These are phyloP conservation scores for Sphaerophoria taeniata DNA, from an alignment of 2,888 invertebrate genomes.

Conservation along the genomic window DNA sequence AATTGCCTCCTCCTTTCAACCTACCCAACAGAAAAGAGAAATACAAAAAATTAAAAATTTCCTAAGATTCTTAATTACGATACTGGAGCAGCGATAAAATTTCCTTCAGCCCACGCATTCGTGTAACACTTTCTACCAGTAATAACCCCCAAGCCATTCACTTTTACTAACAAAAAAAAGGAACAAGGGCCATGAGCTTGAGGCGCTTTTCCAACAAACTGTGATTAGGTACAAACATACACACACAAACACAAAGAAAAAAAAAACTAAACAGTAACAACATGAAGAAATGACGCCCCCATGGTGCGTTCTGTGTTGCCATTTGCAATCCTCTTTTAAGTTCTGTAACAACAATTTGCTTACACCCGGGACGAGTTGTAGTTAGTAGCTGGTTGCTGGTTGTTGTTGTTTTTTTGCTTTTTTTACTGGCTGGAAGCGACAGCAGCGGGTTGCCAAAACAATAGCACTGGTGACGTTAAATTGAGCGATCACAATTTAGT, in stretches of 20 bases:
- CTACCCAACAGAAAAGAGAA: slow-evolving; percentile 18
- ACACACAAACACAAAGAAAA: background rate
- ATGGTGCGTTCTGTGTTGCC: slow-evolving; percentile 40
- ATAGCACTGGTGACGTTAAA: slow-evolving; percentile 60
- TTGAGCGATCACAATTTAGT: slow-evolving; percentile 73
- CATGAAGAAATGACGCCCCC: slow-evolving; percentile 26
- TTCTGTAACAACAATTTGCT: slow-evolving; percentile 60
- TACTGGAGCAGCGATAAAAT: slow-evolving; percentile 12
- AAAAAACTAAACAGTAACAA: background rate
- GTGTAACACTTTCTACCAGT: slow-evolving; percentile 10
- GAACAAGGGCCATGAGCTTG: background rate
- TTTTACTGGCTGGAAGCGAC: background rate
- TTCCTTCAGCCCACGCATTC: slow-evolving; percentile 18
- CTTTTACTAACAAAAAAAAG: too few relatives aligned
- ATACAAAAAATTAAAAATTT: slow-evolving; percentile 19
- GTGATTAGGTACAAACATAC: slow-evolving; percentile 19
- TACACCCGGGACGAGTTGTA: slow-evolving; percentile 19
- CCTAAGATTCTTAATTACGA: slow-evolving; percentile 18
- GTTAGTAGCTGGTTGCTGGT: background rate
- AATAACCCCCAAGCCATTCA: slow-evolving; percentile 11
- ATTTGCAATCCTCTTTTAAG: slow-evolving; percentile 35
- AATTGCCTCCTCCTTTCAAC: slow-evolving; percentile 5
- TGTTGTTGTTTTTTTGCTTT: too few relatives aligned
- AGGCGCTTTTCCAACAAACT: slow-evolving; percentile 24
- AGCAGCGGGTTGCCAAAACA: slow-evolving; percentile 48